phyloP scores from a whole-genome alignment of 1,140 invertebrate species.

The Laodelphax striatellus region DNA sequence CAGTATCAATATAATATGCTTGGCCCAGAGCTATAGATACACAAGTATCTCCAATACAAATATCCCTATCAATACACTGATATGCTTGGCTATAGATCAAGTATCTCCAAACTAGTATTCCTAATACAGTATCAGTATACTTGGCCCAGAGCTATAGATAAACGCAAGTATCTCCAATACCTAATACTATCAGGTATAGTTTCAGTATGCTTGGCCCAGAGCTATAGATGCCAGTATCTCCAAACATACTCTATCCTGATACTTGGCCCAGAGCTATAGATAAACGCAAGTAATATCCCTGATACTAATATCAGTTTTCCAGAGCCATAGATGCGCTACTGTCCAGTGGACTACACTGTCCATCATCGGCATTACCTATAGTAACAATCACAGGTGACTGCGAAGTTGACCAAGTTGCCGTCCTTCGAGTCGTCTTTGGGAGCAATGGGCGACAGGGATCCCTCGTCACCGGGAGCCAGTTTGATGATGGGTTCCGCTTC shows the following conservation, averaged over 20 bases:
- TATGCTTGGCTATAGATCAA: too few species aligned
- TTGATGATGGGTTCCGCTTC: slow-evolving; percentile 26
- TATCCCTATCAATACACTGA: too few species aligned
- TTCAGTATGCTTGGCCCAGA: too few species aligned
- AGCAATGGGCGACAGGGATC: not conserved
- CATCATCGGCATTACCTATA: slow-evolving; percentile 33
- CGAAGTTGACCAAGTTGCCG: slow-evolving; percentile 44
- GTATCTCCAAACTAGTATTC: too few species aligned
- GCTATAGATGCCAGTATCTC: too few species aligned
- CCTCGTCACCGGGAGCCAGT: slow-evolving; percentile 20
- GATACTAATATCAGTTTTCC: too few species aligned
- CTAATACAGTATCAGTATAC: slow-evolving; percentile 16
- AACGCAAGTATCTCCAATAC: slow-evolving; percentile 44
- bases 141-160: slow-evolving; percentile 33
- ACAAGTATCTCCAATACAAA: slow-evolving; percentile 45
- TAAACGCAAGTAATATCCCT: too few species aligned
- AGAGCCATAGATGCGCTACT: too few species aligned
- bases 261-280: too few species aligned
- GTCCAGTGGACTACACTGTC: not conserved
- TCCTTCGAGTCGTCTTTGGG: slow-evolving; percentile 31
- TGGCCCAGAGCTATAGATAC: slow-evolving; percentile 33
- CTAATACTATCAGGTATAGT: too few species aligned
- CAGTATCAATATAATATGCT: too few species aligned
- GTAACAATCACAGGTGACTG: slow-evolving; percentile 37
- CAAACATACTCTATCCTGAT: too few species aligned